Percentiles rank a stretch among this genome's conserved stretches.
These are phyloP conservation scores for Agrilus planipennis DNA, from an alignment of 1,140 invertebrate species.

Conservation along the genomic window DNA sequence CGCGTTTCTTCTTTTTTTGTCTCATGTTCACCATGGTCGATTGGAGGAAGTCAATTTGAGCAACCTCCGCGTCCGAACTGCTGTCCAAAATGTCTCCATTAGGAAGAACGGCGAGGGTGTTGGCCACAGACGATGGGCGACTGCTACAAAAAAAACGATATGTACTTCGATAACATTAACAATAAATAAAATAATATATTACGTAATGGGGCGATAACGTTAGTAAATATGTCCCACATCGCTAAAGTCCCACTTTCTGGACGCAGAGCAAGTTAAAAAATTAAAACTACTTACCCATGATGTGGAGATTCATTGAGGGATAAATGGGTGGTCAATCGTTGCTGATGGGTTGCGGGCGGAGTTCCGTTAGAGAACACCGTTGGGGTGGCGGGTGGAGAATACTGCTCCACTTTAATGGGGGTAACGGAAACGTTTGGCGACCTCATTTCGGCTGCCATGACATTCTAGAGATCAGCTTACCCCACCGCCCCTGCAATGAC, in stretches of 20 bases:
- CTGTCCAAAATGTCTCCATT: slow-evolving; percentile 23
- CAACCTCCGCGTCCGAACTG: slow-evolving; percentile 30
- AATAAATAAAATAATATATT: background rate
- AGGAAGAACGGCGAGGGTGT: slow-evolving; percentile 3
- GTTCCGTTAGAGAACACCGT: slow-evolving; percentile 8
- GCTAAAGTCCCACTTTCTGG: too few relatives aligned
- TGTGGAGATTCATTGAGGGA: slow-evolving; percentile 1
- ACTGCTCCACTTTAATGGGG: slow-evolving; percentile 31
- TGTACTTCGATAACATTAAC: background rate
- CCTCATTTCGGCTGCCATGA: slow-evolving; percentile 31
- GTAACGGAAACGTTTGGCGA: slow-evolving; percentile 34
- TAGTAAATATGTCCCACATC: too few relatives aligned
- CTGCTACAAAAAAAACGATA: background rate
- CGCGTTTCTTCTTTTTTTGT: slow-evolving; percentile 20
- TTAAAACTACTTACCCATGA: background rate
- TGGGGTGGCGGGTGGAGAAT: slow-evolving; percentile 16
- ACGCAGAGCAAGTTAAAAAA: too few relatives aligned
- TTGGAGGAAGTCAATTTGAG: slow-evolving; percentile 31
- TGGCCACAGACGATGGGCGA: slow-evolving; percentile 1
- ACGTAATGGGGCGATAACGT: too few relatives aligned
- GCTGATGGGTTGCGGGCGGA: background rate
- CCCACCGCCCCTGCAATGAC: slow-evolving; percentile 4
- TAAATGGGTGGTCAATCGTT: background rate
- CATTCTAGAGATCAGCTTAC: slow-evolving; percentile 13
- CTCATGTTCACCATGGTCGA: slow-evolving; percentile 25